Evolutionary conservation across 2,113 vertebrate genomes (phyloP).

Genomic region (Leptocoma aspasia): DNA sequence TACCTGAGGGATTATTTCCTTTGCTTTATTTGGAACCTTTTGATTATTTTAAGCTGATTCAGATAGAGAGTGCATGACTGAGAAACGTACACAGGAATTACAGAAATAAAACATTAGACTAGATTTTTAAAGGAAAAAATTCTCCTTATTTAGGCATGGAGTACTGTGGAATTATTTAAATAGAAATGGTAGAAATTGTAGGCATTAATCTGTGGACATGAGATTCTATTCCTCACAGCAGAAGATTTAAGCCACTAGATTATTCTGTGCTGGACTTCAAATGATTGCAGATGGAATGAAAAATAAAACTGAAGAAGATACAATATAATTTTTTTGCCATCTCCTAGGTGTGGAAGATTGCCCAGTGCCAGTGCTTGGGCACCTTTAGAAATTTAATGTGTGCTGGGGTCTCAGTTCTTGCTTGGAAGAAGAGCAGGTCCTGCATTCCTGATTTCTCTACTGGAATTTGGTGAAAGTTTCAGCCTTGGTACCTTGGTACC

Average conservation of each 20-base stretch:
- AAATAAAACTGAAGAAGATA: background rate
- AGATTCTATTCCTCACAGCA: background rate
- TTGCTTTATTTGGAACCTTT: background rate
- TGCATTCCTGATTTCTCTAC: background rate
- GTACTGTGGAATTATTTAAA: background rate
- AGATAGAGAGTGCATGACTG: background rate
- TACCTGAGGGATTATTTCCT: background rate
- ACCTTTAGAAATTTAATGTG: background rate
- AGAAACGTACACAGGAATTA: background rate
- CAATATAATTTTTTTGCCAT: background rate
- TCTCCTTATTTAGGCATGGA: background rate
- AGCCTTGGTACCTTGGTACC: background rate
- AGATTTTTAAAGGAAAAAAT: background rate
- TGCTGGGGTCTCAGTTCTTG: background rate
- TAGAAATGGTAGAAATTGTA: background rate
- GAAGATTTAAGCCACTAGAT: background rate
- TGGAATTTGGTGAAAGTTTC: background rate
- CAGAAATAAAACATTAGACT: background rate
- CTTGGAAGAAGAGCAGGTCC: background rate
- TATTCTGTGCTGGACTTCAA: background rate
- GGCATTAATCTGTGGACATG: background rate
- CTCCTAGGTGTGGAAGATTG: background rate
- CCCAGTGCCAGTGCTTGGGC: background rate
- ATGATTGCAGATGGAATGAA: background rate
- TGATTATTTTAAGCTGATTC: background rate